Conservation (phyloP, 2,888 invertebrate genomes). For the Orthonychiurus folsomi region DNA sequence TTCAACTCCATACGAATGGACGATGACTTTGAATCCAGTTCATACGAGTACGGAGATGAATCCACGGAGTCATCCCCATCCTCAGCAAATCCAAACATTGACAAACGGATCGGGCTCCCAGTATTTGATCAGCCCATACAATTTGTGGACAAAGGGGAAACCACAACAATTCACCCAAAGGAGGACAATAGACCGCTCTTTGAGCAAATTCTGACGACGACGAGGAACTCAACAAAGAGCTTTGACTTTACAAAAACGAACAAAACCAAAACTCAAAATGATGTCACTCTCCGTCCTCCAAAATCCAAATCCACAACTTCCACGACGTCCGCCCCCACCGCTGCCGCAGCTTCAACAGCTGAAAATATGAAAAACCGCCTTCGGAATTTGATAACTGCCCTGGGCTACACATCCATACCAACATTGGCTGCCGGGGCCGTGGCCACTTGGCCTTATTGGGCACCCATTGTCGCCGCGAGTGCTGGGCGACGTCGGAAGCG, state of each 20-base stretch:
- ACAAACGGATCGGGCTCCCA: constrained; percentile 2
- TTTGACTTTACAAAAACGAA: not conserved
- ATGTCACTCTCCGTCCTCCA: not conserved
- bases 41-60: not conserved
- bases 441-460: constrained; percentile 40
- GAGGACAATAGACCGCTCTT: constrained; percentile 4
- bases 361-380: constrained; percentile 17
- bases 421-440: constrained; percentile 39
- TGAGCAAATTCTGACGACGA: constrained; percentile 3
- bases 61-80: not conserved
- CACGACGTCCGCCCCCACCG: not conserved
- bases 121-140: not conserved
- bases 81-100: not conserved
- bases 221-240: constrained; percentile 5
- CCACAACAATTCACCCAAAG: not conserved
- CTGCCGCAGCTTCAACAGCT: not conserved
- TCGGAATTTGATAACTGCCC: constrained; percentile 33
- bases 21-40: not conserved
- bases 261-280: not conserved
- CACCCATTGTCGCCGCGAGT: constrained; percentile 32
- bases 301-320: not conserved
- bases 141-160: not conserved
- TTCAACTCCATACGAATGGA: not conserved
- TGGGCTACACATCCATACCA: constrained; percentile 39
- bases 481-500: not conserved